phyloP scores from a whole-genome alignment of 2,113 vertebrate species.

The Regulus satrapa region DNA sequence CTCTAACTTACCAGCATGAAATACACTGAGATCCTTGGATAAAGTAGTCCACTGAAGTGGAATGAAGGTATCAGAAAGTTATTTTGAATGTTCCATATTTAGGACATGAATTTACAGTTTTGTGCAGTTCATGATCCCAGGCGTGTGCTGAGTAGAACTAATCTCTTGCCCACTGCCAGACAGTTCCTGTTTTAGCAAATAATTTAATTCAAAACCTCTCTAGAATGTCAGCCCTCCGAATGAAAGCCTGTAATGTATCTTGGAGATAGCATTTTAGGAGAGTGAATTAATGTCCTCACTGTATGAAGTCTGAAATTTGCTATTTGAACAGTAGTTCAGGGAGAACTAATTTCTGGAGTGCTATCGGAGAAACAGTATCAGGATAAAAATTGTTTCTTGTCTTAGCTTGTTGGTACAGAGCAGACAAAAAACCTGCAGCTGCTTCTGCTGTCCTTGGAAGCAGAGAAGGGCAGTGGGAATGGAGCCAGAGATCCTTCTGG shows the following conservation, averaged over 20 bases:
- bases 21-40: neutral
- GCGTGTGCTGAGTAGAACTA: neutral
- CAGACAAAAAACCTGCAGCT: neutral
- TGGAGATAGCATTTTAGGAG: neutral
- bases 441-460: neutral
- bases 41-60: neutral
- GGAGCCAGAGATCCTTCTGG: neutral
- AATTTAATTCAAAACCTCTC: conserved; percentile 57
- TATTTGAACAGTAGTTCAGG: conserved; percentile 12
- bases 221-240: conserved; percentile 20
- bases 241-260: conserved; percentile 22
- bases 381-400: neutral
- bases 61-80: conserved; percentile 35
- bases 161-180: conserved; percentile 33
- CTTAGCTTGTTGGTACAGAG: neutral
- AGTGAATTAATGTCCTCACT: neutral
- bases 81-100: conserved; percentile 46
- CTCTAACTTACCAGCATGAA: neutral
- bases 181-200: conserved; percentile 57
- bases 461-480: neutral
- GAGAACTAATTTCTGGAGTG: neutral
- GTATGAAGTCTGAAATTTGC: conserved; percentile 16
- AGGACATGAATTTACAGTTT: conserved; percentile 45
- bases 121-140: conserved; percentile 35
- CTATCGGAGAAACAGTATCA: neutral